Base-by-base conservation (phyloP, 2,888 invertebrate genomes). In the Tiliacea citrago region DNA sequence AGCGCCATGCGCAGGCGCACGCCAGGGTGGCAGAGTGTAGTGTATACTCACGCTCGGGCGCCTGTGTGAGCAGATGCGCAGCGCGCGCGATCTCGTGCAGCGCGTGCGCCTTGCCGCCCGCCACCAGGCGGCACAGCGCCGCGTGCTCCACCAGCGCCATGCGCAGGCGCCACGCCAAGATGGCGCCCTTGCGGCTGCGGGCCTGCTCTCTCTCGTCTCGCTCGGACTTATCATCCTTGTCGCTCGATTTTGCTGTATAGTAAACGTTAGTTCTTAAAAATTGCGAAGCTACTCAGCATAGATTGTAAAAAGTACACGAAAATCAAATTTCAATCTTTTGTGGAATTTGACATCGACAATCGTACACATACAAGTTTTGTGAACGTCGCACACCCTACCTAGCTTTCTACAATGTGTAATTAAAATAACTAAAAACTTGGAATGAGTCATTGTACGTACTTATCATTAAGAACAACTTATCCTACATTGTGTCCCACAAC, bases 141-240 rank as follows among this genome's bases (percentile, higher is more conserved):
- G 99, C 99, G 96, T 99, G 99, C 94, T 99, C 99, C 89, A 99
- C 96, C 69, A 99, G 97, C 97, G 99, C 98, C 92, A 99, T 97
- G 96, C 99, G 99, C 94, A 99, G 99, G 47, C 99, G 98, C 88
- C 98, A 98, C 87, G 99, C 95, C 47, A 96, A 93, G 81, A 90
- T 88, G 71, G 92, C 93, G 67, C 92, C 92, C 85, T 84, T 98
- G 97, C 35, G 98, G 10, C 71, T 98, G 83, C 98, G 97, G 18
- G 98, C 51, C 68, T 75, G 68, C 61, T 75, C 80, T 12, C 79
- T 21, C 68, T 80, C 89, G 99, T 97, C 73, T 98, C 97, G 93
- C 98, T 99, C 83, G 0, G 75, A 42, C 58, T 49, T 71, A n/a
- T 61, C 73, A 10, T 80, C 79, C 29, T 70, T 78, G 13, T 79